phyloP scores from a whole-genome alignment of 2,888 invertebrate species.

The Noctua janthina region DNA sequence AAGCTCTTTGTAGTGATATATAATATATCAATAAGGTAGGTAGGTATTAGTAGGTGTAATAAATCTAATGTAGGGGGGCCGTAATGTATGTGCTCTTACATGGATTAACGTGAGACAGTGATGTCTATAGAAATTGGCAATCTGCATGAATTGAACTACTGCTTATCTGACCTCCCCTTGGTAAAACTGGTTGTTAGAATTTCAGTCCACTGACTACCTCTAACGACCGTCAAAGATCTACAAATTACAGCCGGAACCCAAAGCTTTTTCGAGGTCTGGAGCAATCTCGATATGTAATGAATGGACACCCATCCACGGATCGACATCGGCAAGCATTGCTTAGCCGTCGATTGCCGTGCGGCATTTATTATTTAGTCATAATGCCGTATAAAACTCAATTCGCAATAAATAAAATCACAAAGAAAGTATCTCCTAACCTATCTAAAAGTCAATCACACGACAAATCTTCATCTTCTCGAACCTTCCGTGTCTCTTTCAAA shows the following conservation, averaged over 20 bases:
- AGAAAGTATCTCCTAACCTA: conserved; percentile 7
- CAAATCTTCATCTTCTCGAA: conserved; percentile 50
- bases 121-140: neutral
- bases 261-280: neutral
- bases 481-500: conserved; percentile 41
- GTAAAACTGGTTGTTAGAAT: neutral
- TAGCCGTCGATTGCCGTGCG: neutral
- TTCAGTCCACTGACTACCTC: neutral
- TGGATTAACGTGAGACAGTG: neutral
- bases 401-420: conserved; percentile 16
- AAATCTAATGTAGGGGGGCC: too few relatives aligned
- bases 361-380: neutral
- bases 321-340: neutral
- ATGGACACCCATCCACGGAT: neutral
- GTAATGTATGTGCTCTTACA: neutral
- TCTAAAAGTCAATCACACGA: conserved; percentile 33
- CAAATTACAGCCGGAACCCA: neutral
- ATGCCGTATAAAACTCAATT: neutral
- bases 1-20: neutral
- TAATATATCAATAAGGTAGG: neutral
- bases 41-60: neutral
- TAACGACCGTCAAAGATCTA: neutral
- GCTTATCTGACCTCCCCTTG: neutral
- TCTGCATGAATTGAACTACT: neutral
- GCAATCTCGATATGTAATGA: neutral